Base-by-base conservation (phyloP, 2,888 invertebrate genomes). In the Microchrysa polita region DNA sequence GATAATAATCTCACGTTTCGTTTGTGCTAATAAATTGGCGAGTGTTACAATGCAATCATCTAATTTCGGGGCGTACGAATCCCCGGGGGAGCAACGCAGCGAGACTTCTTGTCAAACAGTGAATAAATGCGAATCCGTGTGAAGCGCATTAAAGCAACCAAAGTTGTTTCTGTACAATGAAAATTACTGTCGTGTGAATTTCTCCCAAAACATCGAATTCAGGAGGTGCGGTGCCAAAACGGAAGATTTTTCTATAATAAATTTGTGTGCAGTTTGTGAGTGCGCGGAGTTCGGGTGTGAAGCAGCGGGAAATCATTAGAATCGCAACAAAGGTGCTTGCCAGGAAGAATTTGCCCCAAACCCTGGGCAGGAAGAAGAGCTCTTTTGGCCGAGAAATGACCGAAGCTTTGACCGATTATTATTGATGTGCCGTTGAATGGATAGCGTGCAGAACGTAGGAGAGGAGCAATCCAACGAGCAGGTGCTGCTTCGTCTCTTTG, bases 21-120 rank as follows among this genome's bases (percentile, higher is more conserved):
- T 23, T 44, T 34, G 27, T 34, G 27, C 7, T 65, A 34, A 65
- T 65, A 48, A 65, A 65, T 34, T 34, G 20, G 44, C 44, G 65
- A 65, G 65, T 48, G 44, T 44, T 12, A 14, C 65, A 65, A 65
- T 34, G 34, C 65, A 65, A 65, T 61, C 20, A 65, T 44, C 48
- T 65, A 65, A 65, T 65, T 22, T 14, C 20, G 44, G 48, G 20
- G 65, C 10, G 65, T 18, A 44, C 65, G 65, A 16, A 5, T 34
- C 65, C 20, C 18, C 20, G 55, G 55, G 22, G n/a, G n/a, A n/a
- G n/a, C n/a, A n/a, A n/a, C n/a, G n/a, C n/a, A n/a, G n/a, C n/a
- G n/a, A n/a, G 55, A 16, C 10, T 55, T 16, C 4, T 48, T n/a
- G 48, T 48, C 48, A 48, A n/a, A n/a, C n/a, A n/a, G 48, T 48